Percentiles rank a stretch among this genome's conserved stretches.
Conservation (phyloP, 2,113 vertebrate species). For the Corythoichthys haematopterus region DNA sequence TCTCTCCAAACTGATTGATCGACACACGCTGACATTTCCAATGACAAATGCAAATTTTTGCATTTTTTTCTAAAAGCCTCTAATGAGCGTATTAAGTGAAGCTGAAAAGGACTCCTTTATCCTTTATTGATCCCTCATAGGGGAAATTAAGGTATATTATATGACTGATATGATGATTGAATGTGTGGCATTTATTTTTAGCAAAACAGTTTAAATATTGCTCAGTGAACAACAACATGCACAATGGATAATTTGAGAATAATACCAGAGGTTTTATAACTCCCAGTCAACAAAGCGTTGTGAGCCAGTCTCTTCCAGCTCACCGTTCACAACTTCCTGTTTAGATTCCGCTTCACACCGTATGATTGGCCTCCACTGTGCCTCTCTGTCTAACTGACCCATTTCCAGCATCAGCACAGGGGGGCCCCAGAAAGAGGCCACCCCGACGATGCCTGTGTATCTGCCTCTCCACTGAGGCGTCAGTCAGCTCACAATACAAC, state of each 20-base stretch:
- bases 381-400: constrained; percentile 58
- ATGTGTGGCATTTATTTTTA: not conserved
- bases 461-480: constrained; percentile 40
- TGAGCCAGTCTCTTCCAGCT: constrained; percentile 19
- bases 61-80: not conserved
- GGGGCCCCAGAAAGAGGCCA: constrained; percentile 60
- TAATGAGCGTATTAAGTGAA: not conserved
- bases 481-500: constrained; percentile 58
- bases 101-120: not conserved
- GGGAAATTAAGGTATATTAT: not conserved
- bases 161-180: not conserved
- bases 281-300: constrained; percentile 12
- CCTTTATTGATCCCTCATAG: not conserved
- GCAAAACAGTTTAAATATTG: not conserved
- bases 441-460: constrained; percentile 32
- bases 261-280: constrained; percentile 18
- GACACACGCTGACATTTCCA: not conserved
- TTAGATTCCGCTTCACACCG: constrained; percentile 36
- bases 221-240: not conserved
- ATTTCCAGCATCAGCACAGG: constrained; percentile 50
- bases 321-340: constrained; percentile 29
- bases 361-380: constrained; percentile 20
- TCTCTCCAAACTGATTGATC: not conserved
- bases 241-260: constrained; percentile 4
- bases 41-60: not conserved